Base-by-base conservation (phyloP, 2,113 vertebrate species). In the Oncorhynchus nerka region DNA sequence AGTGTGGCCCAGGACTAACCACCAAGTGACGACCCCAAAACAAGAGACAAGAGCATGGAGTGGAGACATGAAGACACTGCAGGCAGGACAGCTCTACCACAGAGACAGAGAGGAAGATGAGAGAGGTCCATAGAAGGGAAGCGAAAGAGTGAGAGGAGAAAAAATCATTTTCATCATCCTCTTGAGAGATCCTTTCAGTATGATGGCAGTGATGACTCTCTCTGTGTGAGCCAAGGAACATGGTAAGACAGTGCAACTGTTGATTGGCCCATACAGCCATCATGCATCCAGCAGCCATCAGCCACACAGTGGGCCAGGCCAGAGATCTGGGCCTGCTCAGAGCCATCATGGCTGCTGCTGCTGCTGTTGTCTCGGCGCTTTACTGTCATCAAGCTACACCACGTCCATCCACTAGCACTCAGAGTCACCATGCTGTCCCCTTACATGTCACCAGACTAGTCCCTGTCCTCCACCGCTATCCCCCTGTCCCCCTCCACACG, bases 1-100 rank as follows among this genome's bases (percentile, higher is more conserved):
- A 88, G 80, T 71, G 71, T 5, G 67, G 79, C 89, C 88, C 83
- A 30, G 88, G 76, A 11, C 22, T 79, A 85, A 79, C 84, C 86
- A 28, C 76, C 59, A 34, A 20, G 16, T 55, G 15, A 22, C 59
- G 51, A 70, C 79, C 55, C 64, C 51, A 39, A 34, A 8, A 70
- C 68, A 39, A 48, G 81, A 86, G 80, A 80, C 79, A 62, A 73
- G 82, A 78, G 83, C 68, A 67, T 19, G 39, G 28, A 71, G 39
- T 22, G 39, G 34, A 70, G 59, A 24, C 57, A 30, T 20, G 22
- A 70, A 48, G 22, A 24, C 22, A 20, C 4, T 70, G 12, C 68
- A 70, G 68, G 16, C 45, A 70, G 28, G 26, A 68, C 28, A 13
- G 8, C 16, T 68, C 5, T 6, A 19, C 67, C 5, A n/a, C 32